A percentile compares a stretch with the other conserved stretches of the same genome.
phyloP scores from a whole-genome alignment of 2,888 invertebrate species.

The Plebejus melissa region DNA sequence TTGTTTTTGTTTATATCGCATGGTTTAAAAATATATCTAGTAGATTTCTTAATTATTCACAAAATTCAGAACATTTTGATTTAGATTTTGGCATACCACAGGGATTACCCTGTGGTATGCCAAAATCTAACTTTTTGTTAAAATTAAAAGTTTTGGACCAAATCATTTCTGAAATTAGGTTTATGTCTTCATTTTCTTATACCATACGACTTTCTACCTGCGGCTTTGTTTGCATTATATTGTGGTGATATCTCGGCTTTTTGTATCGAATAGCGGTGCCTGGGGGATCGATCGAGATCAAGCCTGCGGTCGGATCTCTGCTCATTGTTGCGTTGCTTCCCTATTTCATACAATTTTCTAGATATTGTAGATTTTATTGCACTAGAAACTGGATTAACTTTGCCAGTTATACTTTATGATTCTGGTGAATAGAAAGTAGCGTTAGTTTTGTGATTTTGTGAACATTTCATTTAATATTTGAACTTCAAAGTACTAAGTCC shows the following conservation, averaged over 20 bases:
- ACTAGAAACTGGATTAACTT: constrained; percentile 26
- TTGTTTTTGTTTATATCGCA: not conserved
- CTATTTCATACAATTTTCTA: constrained; percentile 33
- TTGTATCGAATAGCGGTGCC: constrained; percentile 54
- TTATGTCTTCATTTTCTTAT: not conserved
- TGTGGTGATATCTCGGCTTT: constrained; percentile 56
- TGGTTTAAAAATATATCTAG: not conserved
- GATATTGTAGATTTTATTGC: constrained; percentile 21
- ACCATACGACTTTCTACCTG: constrained; percentile 48
- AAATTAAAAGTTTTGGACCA: not conserved
- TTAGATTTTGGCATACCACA: not conserved
- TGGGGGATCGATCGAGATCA: constrained; percentile 40
- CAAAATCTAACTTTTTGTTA: too few relatives aligned
- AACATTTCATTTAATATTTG: not conserved
- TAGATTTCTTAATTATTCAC: not conserved
- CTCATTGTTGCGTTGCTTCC: constrained; percentile 34
- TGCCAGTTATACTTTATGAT: not conserved
- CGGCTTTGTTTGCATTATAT: constrained; percentile 60
- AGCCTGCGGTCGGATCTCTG: constrained; percentile 35
- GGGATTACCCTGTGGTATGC: too few relatives aligned
- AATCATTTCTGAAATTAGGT: not conserved
- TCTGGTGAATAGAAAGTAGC: not conserved
- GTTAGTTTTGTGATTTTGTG: not conserved
- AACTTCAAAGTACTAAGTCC: not conserved
- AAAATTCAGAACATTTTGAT: not conserved